Evolutionary conservation across 1,140 invertebrate genomes (phyloP), one percentile per base, ranked within the genome.

Genomic region (Sinonovacula constricta): DNA sequence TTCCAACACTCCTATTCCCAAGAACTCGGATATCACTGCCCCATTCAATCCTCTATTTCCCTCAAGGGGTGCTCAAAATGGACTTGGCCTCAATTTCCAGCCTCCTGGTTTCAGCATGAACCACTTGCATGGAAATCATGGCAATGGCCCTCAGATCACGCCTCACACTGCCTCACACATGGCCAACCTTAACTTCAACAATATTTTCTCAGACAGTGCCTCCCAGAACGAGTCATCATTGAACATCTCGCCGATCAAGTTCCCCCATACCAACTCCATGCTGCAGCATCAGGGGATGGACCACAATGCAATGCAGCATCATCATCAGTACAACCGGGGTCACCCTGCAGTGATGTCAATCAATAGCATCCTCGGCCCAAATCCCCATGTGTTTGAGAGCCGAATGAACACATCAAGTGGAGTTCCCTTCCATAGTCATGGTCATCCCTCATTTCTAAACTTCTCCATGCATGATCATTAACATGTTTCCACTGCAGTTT

Each of bases 161-260:
- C 86, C 85, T 28, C 90, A 91, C 83, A 85, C 88, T 14, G 81
- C 88, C 22, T 88, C 89, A 51, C 90, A 91, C 66, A 90, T 91
- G 85, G 84, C 88, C 14, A 90, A 91, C 71, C 91, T 92, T 75
- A 90, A 86, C 67, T 76, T 91, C 36, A 88, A 86, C 51, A 91
- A 91, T 72, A 88, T 91, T 31, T 88, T 91, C 69, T 85, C 89
- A 1, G 90, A 91, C 65, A 49, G 88, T 89, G 59, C 86, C 22
- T 81, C 82, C 18, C 85, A 86, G 30, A 84, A 83, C 75, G 87
- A 88, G 31, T 84, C 75, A 4, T 76, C 85, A 30, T 68, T 90
- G 49, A 88, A 89, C 57, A 89, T 91, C 5, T 88, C 90, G 15
- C 90, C 91, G 0, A 91, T 91, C 22, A 92, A 92, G 76, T 92